A percentile compares a stretch with the other conserved stretches of the same genome.
Evolutionary conservation across 2,797 vertebrate genomes (phyloP).

Genomic region (Glossophaga mutica): DNA sequence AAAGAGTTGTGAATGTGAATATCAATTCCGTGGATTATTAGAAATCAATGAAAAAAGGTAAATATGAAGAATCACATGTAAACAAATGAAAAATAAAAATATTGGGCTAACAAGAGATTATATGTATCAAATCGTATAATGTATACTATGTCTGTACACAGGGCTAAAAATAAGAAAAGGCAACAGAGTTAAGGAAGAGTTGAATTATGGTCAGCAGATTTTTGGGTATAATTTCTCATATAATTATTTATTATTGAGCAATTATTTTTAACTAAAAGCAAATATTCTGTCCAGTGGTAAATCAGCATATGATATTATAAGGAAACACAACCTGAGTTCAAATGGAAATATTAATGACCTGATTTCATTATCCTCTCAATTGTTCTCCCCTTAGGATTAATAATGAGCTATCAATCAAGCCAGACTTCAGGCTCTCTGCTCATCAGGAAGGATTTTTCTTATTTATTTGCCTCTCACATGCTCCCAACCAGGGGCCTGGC

Average conservation of each 20-base stretch:
- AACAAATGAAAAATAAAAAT: background rate
- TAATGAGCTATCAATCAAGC: slow-evolving; percentile 6
- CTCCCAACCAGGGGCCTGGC: background rate
- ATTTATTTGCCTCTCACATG: background rate
- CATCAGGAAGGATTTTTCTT: slow-evolving; percentile 35
- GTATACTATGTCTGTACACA: background rate
- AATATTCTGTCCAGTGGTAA: background rate
- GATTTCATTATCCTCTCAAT: slow-evolving; percentile 35
- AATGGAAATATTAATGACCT: slow-evolving; percentile 36
- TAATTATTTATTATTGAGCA: slow-evolving; percentile 34
- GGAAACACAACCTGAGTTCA: slow-evolving; percentile 4
- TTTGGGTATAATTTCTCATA: slow-evolving; percentile 28
- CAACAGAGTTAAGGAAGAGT: background rate
- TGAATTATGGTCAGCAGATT: background rate
- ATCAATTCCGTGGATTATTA: background rate
- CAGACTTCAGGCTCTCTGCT: slow-evolving; percentile 30
- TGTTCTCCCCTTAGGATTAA: background rate
- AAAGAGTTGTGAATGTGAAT: background rate
- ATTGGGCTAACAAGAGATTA: background rate
- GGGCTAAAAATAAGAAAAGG: slow-evolving; percentile 3
- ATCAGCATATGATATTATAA: slow-evolving; percentile 43
- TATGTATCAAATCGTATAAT: background rate
- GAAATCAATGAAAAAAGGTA: slow-evolving; percentile 38
- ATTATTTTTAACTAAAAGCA: slow-evolving; percentile 32
- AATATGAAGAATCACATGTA: background rate